Evolutionary conservation across 1,140 invertebrate genomes (phyloP).

Genomic region (Bombus fervidus): DNA sequence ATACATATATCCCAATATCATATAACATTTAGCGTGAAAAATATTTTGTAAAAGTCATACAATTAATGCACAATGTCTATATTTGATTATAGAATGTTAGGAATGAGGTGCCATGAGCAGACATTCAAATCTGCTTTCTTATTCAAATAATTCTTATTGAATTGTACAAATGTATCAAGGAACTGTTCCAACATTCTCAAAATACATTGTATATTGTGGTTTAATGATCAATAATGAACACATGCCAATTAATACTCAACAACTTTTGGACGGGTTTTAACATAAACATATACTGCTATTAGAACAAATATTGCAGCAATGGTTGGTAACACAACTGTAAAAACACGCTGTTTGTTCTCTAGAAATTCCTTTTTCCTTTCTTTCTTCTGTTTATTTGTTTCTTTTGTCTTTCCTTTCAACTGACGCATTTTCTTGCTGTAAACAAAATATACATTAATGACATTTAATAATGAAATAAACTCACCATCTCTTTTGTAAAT

Average conservation of each 20-base stretch:
- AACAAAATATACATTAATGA: slow-evolving; percentile 15
- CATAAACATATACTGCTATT: slow-evolving; percentile 90
- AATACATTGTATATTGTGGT: slow-evolving; percentile 42
- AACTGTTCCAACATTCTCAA: slow-evolving; percentile 52
- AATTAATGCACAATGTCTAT: slow-evolving; percentile 39
- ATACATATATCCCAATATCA: slow-evolving; percentile 34
- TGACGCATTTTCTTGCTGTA: slow-evolving; percentile 85
- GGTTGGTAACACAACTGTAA: slow-evolving; percentile 89
- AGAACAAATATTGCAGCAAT: slow-evolving; percentile 86
- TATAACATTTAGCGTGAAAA: slow-evolving; percentile 47
- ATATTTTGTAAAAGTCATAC: slow-evolving; percentile 52
- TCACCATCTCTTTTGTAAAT: neutral
- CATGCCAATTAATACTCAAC: slow-evolving; percentile 74
- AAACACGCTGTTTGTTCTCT: slow-evolving; percentile 89
- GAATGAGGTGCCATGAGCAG: slow-evolving; percentile 34
- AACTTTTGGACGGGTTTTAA: slow-evolving; percentile 87
- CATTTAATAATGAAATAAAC: neutral
- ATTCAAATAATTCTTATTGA: slow-evolving; percentile 42
- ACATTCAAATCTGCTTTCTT: slow-evolving; percentile 35
- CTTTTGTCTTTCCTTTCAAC: slow-evolving; percentile 90
- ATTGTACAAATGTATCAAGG: slow-evolving; percentile 46
- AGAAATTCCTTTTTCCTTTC: slow-evolving; percentile 91
- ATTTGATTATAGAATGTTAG: slow-evolving; percentile 36
- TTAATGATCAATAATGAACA: slow-evolving; percentile 46
- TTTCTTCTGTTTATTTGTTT: slow-evolving; percentile 91